Conservation (phyloP, 2,797 vertebrate genomes). For the Pseudochaenichthys georgianus region DNA sequence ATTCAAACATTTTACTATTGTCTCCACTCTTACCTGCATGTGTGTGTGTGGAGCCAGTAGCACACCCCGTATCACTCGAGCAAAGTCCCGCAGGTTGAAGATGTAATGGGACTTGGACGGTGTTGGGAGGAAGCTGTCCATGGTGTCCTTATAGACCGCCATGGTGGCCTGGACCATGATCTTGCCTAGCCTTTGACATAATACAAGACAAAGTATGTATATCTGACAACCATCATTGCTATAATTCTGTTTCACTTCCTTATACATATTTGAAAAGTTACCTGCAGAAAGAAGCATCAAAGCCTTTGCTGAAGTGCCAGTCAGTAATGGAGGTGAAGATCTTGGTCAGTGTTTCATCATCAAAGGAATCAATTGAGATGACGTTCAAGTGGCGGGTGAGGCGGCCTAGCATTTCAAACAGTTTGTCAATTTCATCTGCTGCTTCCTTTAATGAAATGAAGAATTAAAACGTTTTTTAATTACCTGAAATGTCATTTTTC, state of each 20-base stretch:
- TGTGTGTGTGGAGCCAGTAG: constrained; percentile 92
- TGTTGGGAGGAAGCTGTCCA: constrained; percentile 92
- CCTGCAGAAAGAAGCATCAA: constrained; percentile 89
- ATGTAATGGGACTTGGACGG: constrained; percentile 97
- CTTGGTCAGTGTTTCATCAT: constrained; percentile 90
- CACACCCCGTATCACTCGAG: constrained; percentile 91
- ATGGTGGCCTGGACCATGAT: constrained; percentile 93
- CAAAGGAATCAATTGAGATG: constrained; percentile 90
- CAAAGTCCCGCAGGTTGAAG: constrained; percentile 95
- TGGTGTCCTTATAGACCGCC: constrained; percentile 89
- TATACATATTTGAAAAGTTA: constrained; percentile 61
- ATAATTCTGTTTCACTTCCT: not conserved
- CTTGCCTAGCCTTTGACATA: constrained; percentile 85
- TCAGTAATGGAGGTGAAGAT: constrained; percentile 93
- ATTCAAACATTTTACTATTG: constrained; percentile 2
- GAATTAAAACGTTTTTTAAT: not conserved
- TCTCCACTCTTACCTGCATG: constrained; percentile 85
- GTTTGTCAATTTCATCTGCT: not conserved
- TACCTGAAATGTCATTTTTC: constrained; percentile 94
- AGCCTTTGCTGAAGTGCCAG: constrained; percentile 94
- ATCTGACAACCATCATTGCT: not conserved
- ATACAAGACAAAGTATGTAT: constrained; percentile 1
- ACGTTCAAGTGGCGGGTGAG: constrained; percentile 94
- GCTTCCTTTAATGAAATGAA: not conserved
- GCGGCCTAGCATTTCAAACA: constrained; percentile 84